Evolutionary conservation across 2,113 vertebrate species (phyloP).

Genomic region (Eulacestoma nigropectus): DNA sequence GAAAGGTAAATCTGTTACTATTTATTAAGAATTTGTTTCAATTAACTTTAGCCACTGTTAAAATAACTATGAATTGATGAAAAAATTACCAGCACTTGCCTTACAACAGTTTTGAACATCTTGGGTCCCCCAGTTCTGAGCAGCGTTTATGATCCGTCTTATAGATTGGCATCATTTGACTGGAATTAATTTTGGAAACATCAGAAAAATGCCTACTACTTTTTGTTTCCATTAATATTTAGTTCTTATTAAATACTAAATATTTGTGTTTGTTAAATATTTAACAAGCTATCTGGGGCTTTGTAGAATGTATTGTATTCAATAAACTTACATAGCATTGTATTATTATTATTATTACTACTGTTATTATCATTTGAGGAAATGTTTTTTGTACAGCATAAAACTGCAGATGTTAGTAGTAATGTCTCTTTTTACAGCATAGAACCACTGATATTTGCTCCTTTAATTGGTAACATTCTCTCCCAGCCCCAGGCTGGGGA

Average conservation of each 20-base stretch:
- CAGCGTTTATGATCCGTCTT: background rate
- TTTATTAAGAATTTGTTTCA: slow-evolving; percentile 58
- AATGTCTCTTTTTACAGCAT: background rate
- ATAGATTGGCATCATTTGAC: background rate
- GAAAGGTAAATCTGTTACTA: slow-evolving; percentile 57
- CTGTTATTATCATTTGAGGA: background rate
- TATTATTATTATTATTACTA: background rate
- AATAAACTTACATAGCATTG: background rate
- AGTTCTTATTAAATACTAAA: slow-evolving; percentile 58
- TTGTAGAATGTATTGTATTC: slow-evolving; percentile 38
- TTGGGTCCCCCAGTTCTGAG: background rate
- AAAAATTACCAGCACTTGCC: background rate
- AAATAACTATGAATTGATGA: slow-evolving; percentile 1
- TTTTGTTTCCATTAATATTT: slow-evolving; percentile 30
- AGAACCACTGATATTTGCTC: background rate
- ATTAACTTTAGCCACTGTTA: slow-evolving; percentile 39
- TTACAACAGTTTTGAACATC: background rate
- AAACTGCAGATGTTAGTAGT: background rate
- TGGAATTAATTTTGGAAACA: background rate
- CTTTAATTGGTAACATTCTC: background rate
- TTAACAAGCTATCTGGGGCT: slow-evolving; percentile 28
- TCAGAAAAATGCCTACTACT: background rate
- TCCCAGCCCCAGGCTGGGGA: background rate
- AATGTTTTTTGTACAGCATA: background rate
- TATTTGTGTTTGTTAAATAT: slow-evolving; percentile 57